A percentile compares a stretch with the other conserved stretches of the same genome.
phyloP scores from a whole-genome alignment of 2,113 vertebrate species.

The Sinosuthora webbiana region DNA sequence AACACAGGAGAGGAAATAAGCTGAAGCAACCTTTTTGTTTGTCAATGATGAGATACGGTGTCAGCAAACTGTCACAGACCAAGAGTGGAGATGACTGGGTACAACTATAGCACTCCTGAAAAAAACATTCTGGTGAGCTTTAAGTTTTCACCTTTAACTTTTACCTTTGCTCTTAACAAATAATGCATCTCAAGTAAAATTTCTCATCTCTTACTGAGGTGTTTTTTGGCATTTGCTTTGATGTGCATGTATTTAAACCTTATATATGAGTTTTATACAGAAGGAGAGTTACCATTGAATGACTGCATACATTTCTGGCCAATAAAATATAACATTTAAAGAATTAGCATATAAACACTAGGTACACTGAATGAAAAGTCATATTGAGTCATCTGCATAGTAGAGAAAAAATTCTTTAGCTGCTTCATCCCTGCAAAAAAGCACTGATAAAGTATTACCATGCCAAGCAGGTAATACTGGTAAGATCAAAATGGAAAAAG shows the following conservation, averaged over 20 bases:
- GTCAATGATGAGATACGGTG: background rate
- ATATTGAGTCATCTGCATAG: background rate
- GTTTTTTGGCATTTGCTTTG: background rate
- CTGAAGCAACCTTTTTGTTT: background rate
- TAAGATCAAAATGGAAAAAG: background rate
- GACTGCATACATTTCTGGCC: background rate
- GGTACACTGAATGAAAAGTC: background rate
- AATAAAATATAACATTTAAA: background rate
- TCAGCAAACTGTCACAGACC: background rate
- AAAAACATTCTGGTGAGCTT: background rate
- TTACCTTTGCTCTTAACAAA: background rate
- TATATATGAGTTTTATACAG: background rate
- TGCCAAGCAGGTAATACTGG: conserved; percentile 6
- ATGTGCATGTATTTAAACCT: background rate
- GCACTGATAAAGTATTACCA: background rate
- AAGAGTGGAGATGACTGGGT: background rate
- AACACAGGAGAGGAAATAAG: background rate
- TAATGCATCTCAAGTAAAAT: background rate
- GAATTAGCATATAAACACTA: background rate
- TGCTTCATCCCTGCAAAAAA: background rate
- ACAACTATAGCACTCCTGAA: background rate
- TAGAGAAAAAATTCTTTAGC: background rate
- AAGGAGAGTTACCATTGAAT: background rate
- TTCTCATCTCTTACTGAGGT: background rate
- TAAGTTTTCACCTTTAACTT: background rate